Base-by-base conservation (phyloP, 2,113 vertebrate species). In the Nibea coibor region DNA sequence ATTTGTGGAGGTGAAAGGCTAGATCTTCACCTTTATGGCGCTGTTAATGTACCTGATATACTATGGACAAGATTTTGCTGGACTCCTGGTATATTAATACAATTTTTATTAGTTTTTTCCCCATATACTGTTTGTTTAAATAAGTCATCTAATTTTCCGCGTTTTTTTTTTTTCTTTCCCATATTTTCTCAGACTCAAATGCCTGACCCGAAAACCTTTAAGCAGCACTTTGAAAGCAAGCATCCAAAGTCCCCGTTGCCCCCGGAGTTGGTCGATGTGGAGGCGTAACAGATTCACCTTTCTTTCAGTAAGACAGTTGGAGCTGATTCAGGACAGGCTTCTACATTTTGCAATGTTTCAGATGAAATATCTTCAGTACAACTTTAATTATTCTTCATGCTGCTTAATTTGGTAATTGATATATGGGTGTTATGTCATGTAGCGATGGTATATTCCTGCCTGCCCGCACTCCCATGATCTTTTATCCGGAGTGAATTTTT, bases 141-240 rank as follows among this genome's bases (percentile, higher is more conserved):
- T 80, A 12, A 9, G 10, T 64, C 68, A n/a, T 70, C 2, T 39
- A 2, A 72, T 68, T 28, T 53, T 56, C 17, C 2, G 1, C 35
- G 16, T 10, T 53, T 28, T 47, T 10, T 53, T 28, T 47, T 28
- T 57, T 54, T 48, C 14, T 69, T 67, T 31, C 15, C 19, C 66
- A 26, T 31, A 17, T 8, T 69, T 70, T 64, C 15, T 22, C 68
- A 93, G 93, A 94, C 94, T 65, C 94, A 94, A 91, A 94, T 94
- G 94, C 93, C 93, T 0, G 94, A 94, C 75, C 93, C 91, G 0
- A 95, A 94, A 87, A 95, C 92, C 51, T 94, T 94, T 82, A 93
- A 94, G 90, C 93, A 95, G 68, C 93, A 95, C 86, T 94, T 95
- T 92, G 91, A 95, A 87, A 95, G 93, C 87, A 95, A 94, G 75